Percentiles rank a stretch among this genome's conserved stretches.
These are phyloP conservation scores for Pseudobourletiella spinata DNA, from an alignment of 1,140 invertebrate species.

Conservation along the genomic window DNA sequence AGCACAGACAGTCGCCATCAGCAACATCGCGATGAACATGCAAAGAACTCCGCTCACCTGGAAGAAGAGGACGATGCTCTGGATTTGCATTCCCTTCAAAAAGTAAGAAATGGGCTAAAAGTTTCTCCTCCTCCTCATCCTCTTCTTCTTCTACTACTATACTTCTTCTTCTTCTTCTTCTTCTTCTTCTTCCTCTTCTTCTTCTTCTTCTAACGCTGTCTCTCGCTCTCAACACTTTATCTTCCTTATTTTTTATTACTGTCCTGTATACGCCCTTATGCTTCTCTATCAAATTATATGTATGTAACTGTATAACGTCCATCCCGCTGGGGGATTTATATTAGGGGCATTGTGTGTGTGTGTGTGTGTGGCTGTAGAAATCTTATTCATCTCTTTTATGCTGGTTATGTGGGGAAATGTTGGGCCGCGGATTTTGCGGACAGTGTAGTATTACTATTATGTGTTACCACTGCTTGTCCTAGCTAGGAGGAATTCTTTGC, in stretches of 20 bases:
- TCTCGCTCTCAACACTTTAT: not conserved
- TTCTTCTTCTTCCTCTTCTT: not conserved
- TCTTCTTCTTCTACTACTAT: not conserved
- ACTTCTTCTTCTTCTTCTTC: not conserved
- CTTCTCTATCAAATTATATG: too few relatives aligned
- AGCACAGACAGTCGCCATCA: constrained; percentile 1
- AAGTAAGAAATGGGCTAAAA: constrained; percentile 16
- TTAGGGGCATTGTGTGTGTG: too few relatives aligned
- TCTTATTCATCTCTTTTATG: too few relatives aligned
- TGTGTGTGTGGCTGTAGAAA: too few relatives aligned
- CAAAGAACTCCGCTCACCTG: constrained; percentile 3
- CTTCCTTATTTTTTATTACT: not conserved
- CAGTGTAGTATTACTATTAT: too few relatives aligned
- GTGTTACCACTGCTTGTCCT: too few relatives aligned
- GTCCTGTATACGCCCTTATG: not conserved
- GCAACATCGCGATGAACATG: too few relatives aligned
- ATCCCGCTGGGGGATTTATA: too few relatives aligned
- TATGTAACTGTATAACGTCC: too few relatives aligned
- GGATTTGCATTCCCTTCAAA: constrained; percentile 24
- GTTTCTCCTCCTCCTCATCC: not conserved
- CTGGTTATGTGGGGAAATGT: too few relatives aligned
- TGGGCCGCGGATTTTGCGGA: too few relatives aligned
- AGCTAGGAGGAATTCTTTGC: not conserved
- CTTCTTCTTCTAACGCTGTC: too few relatives aligned
- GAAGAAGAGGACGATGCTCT: constrained; percentile 22